A percentile compares a stretch with the other conserved stretches of the same genome.
phyloP scores from a whole-genome alignment of 2,797 vertebrate genomes.

The Falco biarmicus region DNA sequence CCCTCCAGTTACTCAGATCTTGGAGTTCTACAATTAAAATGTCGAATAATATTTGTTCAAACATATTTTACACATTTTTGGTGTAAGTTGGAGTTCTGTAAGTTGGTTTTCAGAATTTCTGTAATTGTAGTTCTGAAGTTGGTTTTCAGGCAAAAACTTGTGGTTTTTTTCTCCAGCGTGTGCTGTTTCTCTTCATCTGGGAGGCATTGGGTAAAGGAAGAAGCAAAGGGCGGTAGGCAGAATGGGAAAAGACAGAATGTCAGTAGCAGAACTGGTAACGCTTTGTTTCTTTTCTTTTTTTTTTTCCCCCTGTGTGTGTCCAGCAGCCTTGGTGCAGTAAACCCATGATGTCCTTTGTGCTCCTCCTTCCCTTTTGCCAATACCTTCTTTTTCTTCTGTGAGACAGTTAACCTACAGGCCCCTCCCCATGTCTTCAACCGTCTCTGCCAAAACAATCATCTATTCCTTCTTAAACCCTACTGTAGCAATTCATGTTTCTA shows the following conservation, averaged over 20 bases:
- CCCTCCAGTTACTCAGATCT: not conserved
- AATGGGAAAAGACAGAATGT: not conserved
- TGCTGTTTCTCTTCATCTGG: constrained; percentile 47
- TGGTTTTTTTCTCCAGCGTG: not conserved
- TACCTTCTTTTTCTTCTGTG: not conserved
- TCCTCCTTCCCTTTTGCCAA: not conserved
- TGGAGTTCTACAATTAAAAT: not conserved
- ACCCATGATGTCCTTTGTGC: not conserved
- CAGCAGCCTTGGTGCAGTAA: not conserved
- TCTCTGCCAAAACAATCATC: not conserved
- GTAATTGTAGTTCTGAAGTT: not conserved
- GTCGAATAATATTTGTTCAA: constrained; percentile 38
- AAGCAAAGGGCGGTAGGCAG: not conserved
- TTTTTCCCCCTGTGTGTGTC: not conserved
- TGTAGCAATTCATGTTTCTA: not conserved
- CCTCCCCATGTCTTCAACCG: not conserved
- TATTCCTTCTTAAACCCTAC: not conserved
- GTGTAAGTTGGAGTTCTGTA: constrained; percentile 31
- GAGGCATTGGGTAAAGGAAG: not conserved
- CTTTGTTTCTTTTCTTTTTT: not conserved
- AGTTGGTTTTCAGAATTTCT: too few relatives aligned
- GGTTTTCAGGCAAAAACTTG: constrained; percentile 16
- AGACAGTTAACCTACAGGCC: not conserved
- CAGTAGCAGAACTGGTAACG: not conserved
- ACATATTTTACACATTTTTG: constrained; percentile 39